phyloP scores from a whole-genome alignment of 2,797 vertebrate species.

The Poecilia gillii region DNA sequence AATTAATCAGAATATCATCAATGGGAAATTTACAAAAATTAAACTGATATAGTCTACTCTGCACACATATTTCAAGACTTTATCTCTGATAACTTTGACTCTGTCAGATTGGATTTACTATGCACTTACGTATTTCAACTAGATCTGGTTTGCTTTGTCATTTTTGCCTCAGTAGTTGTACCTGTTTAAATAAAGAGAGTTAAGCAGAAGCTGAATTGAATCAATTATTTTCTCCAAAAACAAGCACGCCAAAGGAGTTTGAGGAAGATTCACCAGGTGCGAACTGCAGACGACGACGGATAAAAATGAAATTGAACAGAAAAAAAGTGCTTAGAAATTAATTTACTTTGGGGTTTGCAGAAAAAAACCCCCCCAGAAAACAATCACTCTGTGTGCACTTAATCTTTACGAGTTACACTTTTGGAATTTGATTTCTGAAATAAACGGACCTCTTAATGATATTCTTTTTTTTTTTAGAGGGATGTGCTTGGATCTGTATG shows the following conservation, averaged over 20 bases:
- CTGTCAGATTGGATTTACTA: not conserved
- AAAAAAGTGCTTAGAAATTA: not conserved
- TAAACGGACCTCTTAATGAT: not conserved
- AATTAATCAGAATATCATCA: not conserved
- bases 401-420: not conserved
- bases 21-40: not conserved
- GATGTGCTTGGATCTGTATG: not conserved
- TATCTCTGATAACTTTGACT: not conserved
- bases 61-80: not conserved
- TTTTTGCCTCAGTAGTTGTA: too few species aligned
- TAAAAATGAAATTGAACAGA: not conserved
- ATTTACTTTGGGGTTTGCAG: not conserved
- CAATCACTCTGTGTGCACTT: not conserved
- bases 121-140: not conserved
- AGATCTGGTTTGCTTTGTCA: too few species aligned
- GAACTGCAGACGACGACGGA: too few species aligned
- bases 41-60: not conserved
- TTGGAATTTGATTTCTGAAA: not conserved
- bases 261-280: not conserved
- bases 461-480: not conserved
- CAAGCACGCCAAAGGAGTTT: not conserved
- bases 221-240: not conserved
- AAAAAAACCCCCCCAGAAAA: not conserved
- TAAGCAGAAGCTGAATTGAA: not conserved
- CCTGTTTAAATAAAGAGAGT: not conserved